These are phyloP conservation scores for Cataglyphis rosenhaueri DNA, from an alignment of 2,888 invertebrate genomes.

Conservation along the genomic window DNA sequence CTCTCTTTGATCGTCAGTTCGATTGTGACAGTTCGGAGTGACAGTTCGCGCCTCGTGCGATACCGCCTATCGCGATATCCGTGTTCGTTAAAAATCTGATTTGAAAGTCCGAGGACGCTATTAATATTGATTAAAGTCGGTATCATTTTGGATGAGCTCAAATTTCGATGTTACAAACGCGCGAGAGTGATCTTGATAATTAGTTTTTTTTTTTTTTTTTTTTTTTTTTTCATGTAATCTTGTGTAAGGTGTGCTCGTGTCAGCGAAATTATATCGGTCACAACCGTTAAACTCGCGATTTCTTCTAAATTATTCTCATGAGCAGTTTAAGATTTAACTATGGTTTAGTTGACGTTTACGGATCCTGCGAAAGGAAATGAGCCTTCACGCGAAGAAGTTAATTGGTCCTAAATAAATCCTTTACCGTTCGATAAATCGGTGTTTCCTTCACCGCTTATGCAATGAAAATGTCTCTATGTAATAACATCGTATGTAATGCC, in stretches of 20 bases:
- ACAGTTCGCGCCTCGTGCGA: conserved; percentile 1
- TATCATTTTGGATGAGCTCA: neutral
- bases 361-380: neutral
- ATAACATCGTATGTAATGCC: neutral
- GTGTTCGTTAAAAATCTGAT: neutral
- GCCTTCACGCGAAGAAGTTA: neutral
- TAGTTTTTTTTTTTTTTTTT: neutral
- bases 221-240: neutral
- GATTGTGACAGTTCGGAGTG: conserved; percentile 47
- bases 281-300: conserved; percentile 9
- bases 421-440: neutral
- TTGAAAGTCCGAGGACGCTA: neutral
- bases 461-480: neutral
- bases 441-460: neutral
- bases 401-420: neutral
- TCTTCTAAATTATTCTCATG: neutral
- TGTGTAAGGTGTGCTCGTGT: neutral
- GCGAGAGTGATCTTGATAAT: neutral
- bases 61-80: too few species aligned
- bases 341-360: neutral
- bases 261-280: neutral
- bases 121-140: neutral
- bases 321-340: conserved; percentile 1
- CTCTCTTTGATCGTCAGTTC: conserved; percentile 59
- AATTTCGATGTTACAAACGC: neutral